Conservation (phyloP, 53 echinoderm and acorn worm genomes). For the Crossaster papposus region DNA sequence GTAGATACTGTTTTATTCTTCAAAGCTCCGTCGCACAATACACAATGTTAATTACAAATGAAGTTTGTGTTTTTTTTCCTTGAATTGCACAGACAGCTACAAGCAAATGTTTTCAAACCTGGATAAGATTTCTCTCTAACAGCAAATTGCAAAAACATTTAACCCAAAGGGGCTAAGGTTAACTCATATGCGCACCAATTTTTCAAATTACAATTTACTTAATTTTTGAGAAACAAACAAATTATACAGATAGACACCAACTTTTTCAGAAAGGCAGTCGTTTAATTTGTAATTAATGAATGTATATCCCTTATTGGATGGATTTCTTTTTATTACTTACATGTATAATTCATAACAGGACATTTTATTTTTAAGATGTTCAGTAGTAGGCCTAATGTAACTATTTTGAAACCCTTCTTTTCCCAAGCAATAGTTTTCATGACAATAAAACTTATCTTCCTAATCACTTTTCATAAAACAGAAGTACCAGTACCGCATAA, state of each 20-base stretch:
- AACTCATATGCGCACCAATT: background rate
- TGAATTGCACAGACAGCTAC: conserved; percentile 53
- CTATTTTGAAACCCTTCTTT: no score
- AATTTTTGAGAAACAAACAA: background rate
- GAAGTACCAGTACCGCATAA: no score
- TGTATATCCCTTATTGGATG: no score
- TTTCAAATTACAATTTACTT: background rate
- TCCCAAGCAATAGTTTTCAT: no score
- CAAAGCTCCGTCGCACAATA: conserved; percentile 59
- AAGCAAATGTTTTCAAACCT: conserved; percentile 32
- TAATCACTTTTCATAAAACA: no score
- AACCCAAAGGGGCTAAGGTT: background rate
- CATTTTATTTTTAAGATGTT: no score
- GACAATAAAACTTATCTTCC: no score
- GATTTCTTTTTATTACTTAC: no score
- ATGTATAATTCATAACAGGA: no score
- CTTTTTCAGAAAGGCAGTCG: no score
- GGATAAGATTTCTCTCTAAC: background rate
- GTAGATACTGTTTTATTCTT: conserved; percentile 53
- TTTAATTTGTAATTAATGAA: no score
- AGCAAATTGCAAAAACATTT: background rate
- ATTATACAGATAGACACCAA: background rate
- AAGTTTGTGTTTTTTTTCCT: conserved; percentile 11
- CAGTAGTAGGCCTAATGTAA: no score
- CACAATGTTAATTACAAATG: conserved; percentile 38